These are phyloP conservation scores for Drosophila baimaii DNA, from an alignment of 1,140 invertebrate genomes.

Conservation along the genomic window DNA sequence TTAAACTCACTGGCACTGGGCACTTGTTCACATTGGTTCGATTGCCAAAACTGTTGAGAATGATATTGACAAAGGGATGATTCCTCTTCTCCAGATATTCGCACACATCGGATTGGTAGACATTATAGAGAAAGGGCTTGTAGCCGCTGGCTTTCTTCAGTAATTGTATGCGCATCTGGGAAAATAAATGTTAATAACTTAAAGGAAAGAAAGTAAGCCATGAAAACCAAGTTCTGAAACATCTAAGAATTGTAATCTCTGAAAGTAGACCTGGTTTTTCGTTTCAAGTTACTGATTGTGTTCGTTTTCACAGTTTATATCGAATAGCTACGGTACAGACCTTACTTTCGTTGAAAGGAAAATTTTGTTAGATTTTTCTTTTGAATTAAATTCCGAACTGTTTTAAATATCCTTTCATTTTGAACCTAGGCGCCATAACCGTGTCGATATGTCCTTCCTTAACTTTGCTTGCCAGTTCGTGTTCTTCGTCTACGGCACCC, in stretches of 20 bases:
- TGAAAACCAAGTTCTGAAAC: neutral
- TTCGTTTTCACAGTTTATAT: neutral
- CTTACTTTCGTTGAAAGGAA: neutral
- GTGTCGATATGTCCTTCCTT: slow-evolving; percentile 42
- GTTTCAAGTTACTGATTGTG: too few relatives aligned
- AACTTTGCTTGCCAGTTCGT: slow-evolving; percentile 38
- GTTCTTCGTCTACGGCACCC: slow-evolving; percentile 47
- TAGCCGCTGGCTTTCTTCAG: slow-evolving; percentile 73
- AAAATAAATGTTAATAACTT: neutral
- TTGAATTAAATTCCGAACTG: neutral
- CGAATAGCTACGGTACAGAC: neutral
- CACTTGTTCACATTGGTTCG: slow-evolving; percentile 58
- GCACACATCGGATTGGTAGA: slow-evolving; percentile 59
- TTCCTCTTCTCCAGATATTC: slow-evolving; percentile 72
- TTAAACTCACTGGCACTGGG: slow-evolving; percentile 54
- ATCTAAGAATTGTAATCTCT: neutral
- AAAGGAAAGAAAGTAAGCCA: neutral
- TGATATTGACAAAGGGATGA: slow-evolving; percentile 73
- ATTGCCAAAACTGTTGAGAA: slow-evolving; percentile 67
- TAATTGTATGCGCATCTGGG: slow-evolving; percentile 71
- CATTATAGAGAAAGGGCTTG: slow-evolving; percentile 72
- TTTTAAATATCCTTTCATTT: neutral
- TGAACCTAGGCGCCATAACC: neutral
- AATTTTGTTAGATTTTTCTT: neutral
- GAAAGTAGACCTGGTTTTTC: slow-evolving; percentile 16